Conservation (phyloP, 2,797 vertebrate species). For the Onychomys arenicola region DNA sequence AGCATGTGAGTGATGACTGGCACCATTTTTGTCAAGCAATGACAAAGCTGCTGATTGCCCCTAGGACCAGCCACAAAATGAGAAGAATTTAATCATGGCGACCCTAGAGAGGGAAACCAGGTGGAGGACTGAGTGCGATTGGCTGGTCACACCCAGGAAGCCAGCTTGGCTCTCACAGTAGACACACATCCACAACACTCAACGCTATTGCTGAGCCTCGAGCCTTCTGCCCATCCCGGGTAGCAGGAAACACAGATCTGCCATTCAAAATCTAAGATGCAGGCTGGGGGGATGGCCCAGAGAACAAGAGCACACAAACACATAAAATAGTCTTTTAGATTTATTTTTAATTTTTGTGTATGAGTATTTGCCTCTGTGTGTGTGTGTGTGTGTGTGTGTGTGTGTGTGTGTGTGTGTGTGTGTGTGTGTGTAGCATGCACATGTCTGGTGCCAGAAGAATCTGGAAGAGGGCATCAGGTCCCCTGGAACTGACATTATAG, state of each 20-base stretch:
- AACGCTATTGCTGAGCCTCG: not conserved
- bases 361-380: rapidly evolving
- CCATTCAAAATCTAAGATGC: not conserved
- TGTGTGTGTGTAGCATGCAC: too few relatives aligned
- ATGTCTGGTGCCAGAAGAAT: not conserved
- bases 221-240: not conserved
- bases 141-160: not conserved
- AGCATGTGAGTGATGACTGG: not conserved
- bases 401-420: rapidly evolving
- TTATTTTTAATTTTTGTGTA: not conserved
- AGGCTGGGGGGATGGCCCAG: too few relatives aligned
- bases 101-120: not conserved
- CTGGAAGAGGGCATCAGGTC: not conserved
- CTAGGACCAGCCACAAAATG: not conserved
- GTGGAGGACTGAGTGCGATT: rapidly evolving
- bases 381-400: too few relatives aligned
- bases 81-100: not conserved
- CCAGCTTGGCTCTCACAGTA: not conserved
- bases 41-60: too few relatives aligned
- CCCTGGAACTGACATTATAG: not conserved
- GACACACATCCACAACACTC: not conserved
- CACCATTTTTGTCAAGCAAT: not conserved
- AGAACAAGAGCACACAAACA: not conserved
- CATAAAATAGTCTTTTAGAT: not conserved
- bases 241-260: not conserved